Evolutionary conservation across 2,113 vertebrate species (phyloP).

Genomic region (Labeo catla): DNA sequence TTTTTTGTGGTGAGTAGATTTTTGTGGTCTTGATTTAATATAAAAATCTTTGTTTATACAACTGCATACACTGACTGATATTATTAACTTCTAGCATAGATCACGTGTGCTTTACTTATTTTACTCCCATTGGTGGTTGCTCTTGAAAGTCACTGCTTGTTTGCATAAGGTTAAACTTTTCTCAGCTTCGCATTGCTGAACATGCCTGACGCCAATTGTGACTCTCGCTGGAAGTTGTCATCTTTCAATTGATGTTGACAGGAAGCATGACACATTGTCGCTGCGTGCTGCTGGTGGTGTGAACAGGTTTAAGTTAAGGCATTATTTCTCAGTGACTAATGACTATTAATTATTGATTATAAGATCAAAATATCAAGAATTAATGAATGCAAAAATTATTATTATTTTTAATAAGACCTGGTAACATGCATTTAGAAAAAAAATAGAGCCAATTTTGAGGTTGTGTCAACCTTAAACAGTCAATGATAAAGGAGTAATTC

Average conservation of each 20-base stretch:
- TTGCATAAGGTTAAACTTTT: background rate
- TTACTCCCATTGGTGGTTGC: background rate
- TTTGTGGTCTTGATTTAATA: too few relatives aligned
- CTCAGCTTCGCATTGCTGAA: background rate
- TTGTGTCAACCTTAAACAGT: background rate
- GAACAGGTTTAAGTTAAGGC: too few relatives aligned
- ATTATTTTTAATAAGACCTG: background rate
- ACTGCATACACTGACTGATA: too few relatives aligned
- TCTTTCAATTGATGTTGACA: background rate
- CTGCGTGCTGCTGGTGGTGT: background rate
- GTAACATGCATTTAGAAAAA: background rate
- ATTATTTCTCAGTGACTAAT: background rate
- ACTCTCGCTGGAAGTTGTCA: background rate
- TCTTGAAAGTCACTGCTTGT: background rate
- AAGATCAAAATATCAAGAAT: background rate
- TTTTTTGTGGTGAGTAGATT: background rate
- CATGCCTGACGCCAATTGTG: too few relatives aligned
- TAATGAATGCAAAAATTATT: background rate
- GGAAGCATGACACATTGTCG: background rate
- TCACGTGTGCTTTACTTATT: background rate
- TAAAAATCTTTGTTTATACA: too few relatives aligned
- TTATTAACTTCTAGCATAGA: background rate
- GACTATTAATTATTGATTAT: background rate
- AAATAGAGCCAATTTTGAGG: background rate
- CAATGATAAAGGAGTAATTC: background rate